Base-by-base conservation (phyloP, 2,888 invertebrate species). In the Incurvaria masculella region DNA sequence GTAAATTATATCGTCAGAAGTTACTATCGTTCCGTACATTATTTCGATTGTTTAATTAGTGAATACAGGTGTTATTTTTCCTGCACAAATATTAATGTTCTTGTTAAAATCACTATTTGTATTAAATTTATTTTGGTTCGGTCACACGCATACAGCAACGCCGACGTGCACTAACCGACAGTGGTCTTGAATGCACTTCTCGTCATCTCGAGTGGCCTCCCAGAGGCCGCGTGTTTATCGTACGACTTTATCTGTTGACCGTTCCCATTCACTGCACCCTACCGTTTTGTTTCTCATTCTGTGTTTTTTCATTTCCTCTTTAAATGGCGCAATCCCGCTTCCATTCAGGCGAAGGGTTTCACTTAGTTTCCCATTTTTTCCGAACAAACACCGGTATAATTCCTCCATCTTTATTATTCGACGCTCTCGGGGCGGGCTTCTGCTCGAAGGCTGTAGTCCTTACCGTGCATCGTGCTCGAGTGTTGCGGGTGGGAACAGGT, bases 191-290 rank as follows among this genome's bases (percentile, higher is more conserved):
- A n/a, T n/a, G n/a, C n/a, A n/a, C n/a, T n/a, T n/a, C n/a, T n/a
- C n/a, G n/a, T n/a, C n/a, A n/a, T 33, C 33, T 33, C 33, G 33
- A 33, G 33, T 33, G 33, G 33, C 3, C 33, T 11, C 33, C 11
- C 8, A n/a, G 23, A 23, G 63, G 64, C 59, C 69, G 64, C 68
- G 63, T 76, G 76, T 78, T 78, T 72, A 74, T 74, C 78, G 65
- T 78, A 69, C 69, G 69, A 74, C 73, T 78, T 78, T 78, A 73
- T 78, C 75, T 78, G 78, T 78, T 78, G 78, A 78, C 78, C 71
- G 74, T 78, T 78, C 78, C 70, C 75, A 78, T 78, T 33, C 33
- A 33, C 14, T 33, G 8, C 11, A 33, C 11, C 33, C 33, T 14
- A 11, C 33, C 33, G 11, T 33, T 33, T 33, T 14, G 14, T 33